A percentile compares a stretch with the other conserved stretches of the same genome.
Conservation (phyloP, 37 sponge, comb jelly and placozoan species). For the Crambe crambe region DNA sequence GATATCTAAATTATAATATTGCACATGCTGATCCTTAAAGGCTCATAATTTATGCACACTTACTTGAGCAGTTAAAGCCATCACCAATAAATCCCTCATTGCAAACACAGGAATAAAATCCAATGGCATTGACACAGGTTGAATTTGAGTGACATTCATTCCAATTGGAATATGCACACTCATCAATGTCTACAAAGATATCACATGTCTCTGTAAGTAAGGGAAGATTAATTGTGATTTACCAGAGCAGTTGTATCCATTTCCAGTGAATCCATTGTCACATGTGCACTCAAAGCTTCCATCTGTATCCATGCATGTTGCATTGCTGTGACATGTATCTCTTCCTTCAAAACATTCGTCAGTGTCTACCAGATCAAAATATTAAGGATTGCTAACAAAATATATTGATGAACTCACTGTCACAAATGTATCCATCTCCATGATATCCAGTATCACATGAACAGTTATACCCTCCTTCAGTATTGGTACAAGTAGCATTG, state of each 20-base stretch:
- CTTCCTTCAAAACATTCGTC: constrained; percentile 29
- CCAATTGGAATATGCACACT: not conserved
- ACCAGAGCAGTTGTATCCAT: constrained; percentile 15
- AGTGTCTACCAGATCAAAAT: too few relatives aligned
- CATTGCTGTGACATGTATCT: constrained; percentile 17
- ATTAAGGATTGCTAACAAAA: too few relatives aligned
- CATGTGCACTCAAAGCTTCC: constrained; percentile 26
- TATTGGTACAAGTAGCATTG: too few relatives aligned
- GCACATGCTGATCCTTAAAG: too few relatives aligned
- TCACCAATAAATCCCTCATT: constrained; percentile 4
- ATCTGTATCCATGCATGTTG: constrained; percentile 13
- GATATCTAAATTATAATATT: not conserved
- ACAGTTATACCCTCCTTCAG: too few relatives aligned
- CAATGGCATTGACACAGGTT: constrained; percentile 2
- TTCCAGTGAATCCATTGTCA: constrained; percentile 16
- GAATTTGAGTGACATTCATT: constrained; percentile 4
- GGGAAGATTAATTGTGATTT: not conserved
- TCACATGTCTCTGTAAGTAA: not conserved
- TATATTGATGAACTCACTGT: too few relatives aligned
- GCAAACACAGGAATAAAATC: constrained; percentile 1
- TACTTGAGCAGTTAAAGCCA: constrained; percentile 7
- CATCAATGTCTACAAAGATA: constrained; percentile 1
- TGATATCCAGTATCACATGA: too few relatives aligned
- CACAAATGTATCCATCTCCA: too few relatives aligned
- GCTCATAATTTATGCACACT: not conserved